These are phyloP conservation scores for Acanthiza pusilla DNA, from an alignment of 2,797 vertebrate genomes.

Conservation along the genomic window DNA sequence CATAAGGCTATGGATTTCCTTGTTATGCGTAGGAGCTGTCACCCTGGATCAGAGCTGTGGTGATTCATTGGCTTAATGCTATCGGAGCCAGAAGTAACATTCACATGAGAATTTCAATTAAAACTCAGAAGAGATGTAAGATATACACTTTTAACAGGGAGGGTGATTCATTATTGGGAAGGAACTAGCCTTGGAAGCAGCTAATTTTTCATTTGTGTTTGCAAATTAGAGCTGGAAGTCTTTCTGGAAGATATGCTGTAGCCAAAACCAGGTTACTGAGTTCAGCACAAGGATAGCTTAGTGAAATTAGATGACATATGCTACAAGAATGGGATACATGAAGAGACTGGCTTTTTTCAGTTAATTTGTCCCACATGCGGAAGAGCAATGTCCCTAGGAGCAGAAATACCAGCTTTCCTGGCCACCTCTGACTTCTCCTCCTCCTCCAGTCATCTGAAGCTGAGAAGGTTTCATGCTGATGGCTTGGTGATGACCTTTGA, in stretches of 20 bases:
- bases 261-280: neutral
- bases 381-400: neutral
- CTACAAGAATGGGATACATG: neutral
- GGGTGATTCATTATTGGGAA: neutral
- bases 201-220: neutral
- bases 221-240: neutral
- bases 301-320: neutral
- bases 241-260: neutral
- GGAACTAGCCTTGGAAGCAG: neutral
- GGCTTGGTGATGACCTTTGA: too few species aligned
- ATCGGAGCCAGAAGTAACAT: neutral
- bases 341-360: neutral
- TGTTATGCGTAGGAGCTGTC: neutral
- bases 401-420: neutral
- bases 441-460: neutral
- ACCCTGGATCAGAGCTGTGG: neutral
- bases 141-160: neutral
- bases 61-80: slow-evolving; percentile 7
- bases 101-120: neutral
- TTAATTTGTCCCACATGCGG: neutral
- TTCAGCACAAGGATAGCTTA: neutral
- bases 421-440: neutral
- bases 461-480: neutral
- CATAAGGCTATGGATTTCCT: neutral
- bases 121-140: neutral